Conservation (phyloP, 2,113 vertebrate genomes). For the Anser brachyrhynchus region DNA sequence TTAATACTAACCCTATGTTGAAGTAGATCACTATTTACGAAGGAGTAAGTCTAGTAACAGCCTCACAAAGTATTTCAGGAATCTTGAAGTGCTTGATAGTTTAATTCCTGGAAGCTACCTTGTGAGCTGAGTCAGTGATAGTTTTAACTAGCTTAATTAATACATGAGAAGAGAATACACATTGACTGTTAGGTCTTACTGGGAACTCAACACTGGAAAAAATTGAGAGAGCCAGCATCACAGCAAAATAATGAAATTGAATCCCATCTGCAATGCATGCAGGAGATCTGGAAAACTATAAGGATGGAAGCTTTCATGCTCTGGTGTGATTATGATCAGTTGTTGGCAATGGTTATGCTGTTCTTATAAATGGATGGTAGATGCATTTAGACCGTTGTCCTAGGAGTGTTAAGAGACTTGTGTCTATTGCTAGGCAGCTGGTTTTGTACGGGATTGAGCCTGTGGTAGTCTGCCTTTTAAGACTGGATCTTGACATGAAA, state of each 20-base stretch:
- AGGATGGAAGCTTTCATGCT: rapidly evolving
- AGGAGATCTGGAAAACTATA: neutral
- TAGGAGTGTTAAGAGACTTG: neutral
- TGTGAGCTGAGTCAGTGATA: neutral
- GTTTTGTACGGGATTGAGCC: neutral
- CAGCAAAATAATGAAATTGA: neutral
- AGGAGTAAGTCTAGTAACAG: neutral
- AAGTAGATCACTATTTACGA: neutral
- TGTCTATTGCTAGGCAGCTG: neutral
- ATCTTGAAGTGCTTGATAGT: neutral
- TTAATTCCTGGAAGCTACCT: neutral
- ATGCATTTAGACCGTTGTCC: neutral
- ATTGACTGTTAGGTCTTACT: neutral
- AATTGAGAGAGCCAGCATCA: rapidly evolving
- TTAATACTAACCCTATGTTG: neutral
- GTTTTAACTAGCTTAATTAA: neutral
- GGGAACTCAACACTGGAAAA: neutral
- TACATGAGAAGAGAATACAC: rapidly evolving
- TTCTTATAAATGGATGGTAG: neutral
- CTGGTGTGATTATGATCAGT: neutral
- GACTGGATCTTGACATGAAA: neutral
- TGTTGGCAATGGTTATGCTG: rapidly evolving
- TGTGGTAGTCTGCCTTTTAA: neutral
- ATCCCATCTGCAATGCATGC: rapidly evolving
- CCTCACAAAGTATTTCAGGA: neutral